Conservation (phyloP, 2,888 invertebrate genomes). For the Dolichopus griseipennis region DNA sequence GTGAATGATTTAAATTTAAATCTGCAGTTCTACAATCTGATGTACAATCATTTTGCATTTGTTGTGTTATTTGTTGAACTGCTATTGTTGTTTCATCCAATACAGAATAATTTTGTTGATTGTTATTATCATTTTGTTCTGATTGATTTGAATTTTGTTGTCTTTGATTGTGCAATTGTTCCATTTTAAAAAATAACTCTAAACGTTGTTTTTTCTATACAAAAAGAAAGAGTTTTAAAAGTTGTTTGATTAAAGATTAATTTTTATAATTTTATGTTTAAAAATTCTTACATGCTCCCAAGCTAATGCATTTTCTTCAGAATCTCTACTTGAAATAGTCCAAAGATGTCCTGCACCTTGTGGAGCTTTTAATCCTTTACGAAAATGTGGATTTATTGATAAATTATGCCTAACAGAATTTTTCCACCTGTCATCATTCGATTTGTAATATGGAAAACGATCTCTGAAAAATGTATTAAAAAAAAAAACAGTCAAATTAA, state of each 20-base stretch:
- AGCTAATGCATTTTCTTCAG: slow-evolving; percentile 46
- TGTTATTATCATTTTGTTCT: slow-evolving; percentile 18
- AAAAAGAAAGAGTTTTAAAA: neutral
- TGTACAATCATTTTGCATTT: slow-evolving; percentile 28
- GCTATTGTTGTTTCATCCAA: slow-evolving; percentile 41
- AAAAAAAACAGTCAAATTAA: too few species aligned
- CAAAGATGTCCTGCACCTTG: slow-evolving; percentile 85
- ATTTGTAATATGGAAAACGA: slow-evolving; percentile 80
- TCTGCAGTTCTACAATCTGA: slow-evolving; percentile 14
- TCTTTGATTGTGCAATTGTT: slow-evolving; percentile 25
- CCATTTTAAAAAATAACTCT: slow-evolving; percentile 48
- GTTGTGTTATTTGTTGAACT: slow-evolving; percentile 36
- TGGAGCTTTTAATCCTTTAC: slow-evolving; percentile 75
- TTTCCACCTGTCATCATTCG: slow-evolving; percentile 87
- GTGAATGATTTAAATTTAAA: slow-evolving; percentile 14
- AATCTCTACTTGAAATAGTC: slow-evolving; percentile 67
- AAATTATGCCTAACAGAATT: slow-evolving; percentile 85
- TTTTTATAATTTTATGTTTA: neutral
- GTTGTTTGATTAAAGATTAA: neutral
- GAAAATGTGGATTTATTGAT: slow-evolving; percentile 85
- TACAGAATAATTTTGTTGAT: slow-evolving; percentile 25
- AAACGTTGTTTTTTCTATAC: slow-evolving; percentile 48
- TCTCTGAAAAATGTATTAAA: slow-evolving; percentile 48
- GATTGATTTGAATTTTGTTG: slow-evolving; percentile 25
- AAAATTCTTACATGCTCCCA: slow-evolving; percentile 48